A percentile compares a stretch with the other conserved stretches of the same genome.
Conservation (phyloP, 2,113 vertebrate genomes). For the Tenebrosternarchus preto region DNA sequence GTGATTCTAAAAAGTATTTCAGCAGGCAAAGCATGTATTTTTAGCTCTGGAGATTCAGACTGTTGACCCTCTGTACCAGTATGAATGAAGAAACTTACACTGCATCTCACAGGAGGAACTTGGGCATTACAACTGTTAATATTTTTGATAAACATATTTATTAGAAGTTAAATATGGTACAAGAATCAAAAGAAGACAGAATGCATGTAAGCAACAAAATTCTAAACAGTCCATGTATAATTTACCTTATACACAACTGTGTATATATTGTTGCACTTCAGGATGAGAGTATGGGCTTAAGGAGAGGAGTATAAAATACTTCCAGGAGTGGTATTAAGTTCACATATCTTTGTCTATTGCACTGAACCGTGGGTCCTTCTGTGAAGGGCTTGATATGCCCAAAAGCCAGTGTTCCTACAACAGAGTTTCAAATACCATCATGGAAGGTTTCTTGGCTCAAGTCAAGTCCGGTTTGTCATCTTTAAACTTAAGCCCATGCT, state of each 20-base stretch:
- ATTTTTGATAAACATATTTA: constrained; percentile 45
- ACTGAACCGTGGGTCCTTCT: constrained; percentile 37
- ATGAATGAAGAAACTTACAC: background rate
- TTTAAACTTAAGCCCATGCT: background rate
- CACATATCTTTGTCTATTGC: background rate
- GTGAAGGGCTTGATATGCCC: background rate
- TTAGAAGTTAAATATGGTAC: constrained; percentile 45
- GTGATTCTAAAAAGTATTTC: too few relatives aligned
- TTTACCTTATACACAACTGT: background rate
- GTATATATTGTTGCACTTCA: background rate
- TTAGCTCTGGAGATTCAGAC: too few relatives aligned
- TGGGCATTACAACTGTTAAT: background rate
- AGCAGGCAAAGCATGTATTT: too few relatives aligned
- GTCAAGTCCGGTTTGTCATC: background rate
- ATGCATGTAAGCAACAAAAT: background rate
- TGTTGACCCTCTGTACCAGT: too few relatives aligned
- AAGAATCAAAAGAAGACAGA: constrained; percentile 42
- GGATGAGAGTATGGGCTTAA: background rate
- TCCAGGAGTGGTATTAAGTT: background rate
- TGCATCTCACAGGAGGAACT: too few relatives aligned
- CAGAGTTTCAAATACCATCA: background rate
- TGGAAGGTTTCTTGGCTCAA: background rate
- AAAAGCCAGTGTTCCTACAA: background rate
- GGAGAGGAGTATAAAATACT: background rate
- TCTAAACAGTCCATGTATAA: background rate